phyloP scores from a whole-genome alignment of 2,797 vertebrate species.

The Mastacembelus armatus region DNA sequence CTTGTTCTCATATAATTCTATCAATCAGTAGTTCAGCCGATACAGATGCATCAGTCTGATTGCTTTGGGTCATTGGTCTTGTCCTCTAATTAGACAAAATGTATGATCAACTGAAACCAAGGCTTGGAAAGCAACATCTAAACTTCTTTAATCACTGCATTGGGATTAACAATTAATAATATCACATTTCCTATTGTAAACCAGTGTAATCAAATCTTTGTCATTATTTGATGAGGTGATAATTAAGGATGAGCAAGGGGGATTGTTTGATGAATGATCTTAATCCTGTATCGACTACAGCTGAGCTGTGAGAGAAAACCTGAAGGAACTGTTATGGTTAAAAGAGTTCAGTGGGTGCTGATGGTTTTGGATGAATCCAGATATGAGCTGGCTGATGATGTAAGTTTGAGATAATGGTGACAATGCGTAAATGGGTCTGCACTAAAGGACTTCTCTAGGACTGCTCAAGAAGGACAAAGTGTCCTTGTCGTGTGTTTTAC shows the following conservation, averaged over 20 bases:
- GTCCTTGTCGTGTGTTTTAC: constrained; percentile 52
- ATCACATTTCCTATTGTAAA: background rate
- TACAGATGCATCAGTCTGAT: constrained; percentile 28
- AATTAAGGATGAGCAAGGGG: no score
- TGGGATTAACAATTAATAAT: background rate
- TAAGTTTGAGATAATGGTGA: constrained; percentile 13
- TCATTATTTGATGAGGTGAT: background rate
- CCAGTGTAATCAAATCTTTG: background rate
- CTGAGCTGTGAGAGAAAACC: background rate
- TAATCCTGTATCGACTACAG: no score
- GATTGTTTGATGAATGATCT: no score
- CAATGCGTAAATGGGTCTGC: constrained; percentile 29
- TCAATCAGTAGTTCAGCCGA: constrained; percentile 26
- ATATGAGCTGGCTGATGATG: constrained; percentile 1
- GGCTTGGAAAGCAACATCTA: background rate
- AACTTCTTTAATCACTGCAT: background rate
- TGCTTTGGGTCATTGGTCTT: background rate
- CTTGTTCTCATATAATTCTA: background rate
- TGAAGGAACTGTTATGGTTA: no score
- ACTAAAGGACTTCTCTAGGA: constrained; percentile 12
- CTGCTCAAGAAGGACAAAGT: constrained; percentile 59
- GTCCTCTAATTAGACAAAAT: background rate
- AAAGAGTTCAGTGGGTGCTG: background rate
- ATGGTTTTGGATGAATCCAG: constrained; percentile 3
- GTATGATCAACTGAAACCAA: background rate